Evolutionary conservation across 2,113 vertebrate species (phyloP), one percentile per base, ranked within the genome.

Genomic region (Phrynosoma blainvillii): DNA sequence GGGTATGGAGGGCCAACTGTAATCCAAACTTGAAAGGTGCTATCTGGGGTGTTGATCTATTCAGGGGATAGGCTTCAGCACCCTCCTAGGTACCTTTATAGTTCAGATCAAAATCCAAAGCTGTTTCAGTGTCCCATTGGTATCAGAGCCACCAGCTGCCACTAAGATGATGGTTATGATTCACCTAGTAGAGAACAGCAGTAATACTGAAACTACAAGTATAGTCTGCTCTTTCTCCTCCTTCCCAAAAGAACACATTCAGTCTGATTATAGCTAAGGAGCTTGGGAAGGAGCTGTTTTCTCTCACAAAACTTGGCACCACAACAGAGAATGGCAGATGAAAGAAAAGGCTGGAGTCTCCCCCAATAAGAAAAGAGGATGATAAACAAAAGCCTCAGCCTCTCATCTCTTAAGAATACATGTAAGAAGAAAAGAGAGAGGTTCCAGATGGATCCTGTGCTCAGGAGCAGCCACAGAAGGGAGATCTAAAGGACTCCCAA

Each of bases 391-490:
- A 11, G 42, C 23, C 71, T 77, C 9, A 4, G 3, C 78, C 47
- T 71, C 65, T 73, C 77, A 27, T 68, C n/a, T 79, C 32, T 84
- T 4, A 70, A 73, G 76, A 25, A 62, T 30, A 40, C 14, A 42
- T 36, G 6, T 12, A 56, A 42, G 32, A 71, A 56, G 65, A 18
- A 65, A 65, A 47, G 54, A 74, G 52, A 79, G 30, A 30, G 47
- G 30, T 73, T 89, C 36, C 75, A 84, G 68, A 80, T 74, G 52
- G 36, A 84, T 89, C 80, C 27, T 59, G 36, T 54, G 52, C 87
- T 66, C 82, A 73, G 75, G 82, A 84, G 59, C 75, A 30, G 52
- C 76, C 18, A 25, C 76, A n/a, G 30, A 79, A 65, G 12, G n/a
- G 27, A 73, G 76, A 79, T 47, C 81, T 84, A 20, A 88, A 84